Evolutionary conservation across 2,113 vertebrate species (phyloP), one percentile per base, ranked within the genome.

Genomic region (Dicerorhinus sumatrensis): DNA sequence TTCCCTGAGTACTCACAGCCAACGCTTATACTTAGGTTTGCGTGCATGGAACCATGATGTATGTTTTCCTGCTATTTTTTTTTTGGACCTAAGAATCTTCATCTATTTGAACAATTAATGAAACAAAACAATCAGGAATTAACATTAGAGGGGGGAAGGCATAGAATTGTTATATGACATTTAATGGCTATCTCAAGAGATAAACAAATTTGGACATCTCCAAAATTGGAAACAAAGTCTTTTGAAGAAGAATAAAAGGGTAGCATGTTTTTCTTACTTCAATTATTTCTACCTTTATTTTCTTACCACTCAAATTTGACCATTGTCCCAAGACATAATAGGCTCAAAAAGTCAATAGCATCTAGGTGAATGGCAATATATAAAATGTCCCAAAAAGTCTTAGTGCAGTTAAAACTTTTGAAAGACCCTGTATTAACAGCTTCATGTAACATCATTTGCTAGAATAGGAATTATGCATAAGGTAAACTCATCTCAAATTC

Each of bases 11-110:
- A 77, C 31, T 79, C n/a, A 62, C 3, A 72, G 62, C 13, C 92
- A 90, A 56, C n/a, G 89, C 16, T 91, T 95, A 96, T 80, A 93
- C 97, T 97, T 94, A 95, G 94, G 56, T 95, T 25, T 85, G 31
- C 0, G 1, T 88, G 39, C 31, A 54, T 36, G 14, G n/a, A 86
- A 79, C 67, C 39, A 63, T 23, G 9, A 96, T 76, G 12, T 46
- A 29, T 92, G 31, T 36, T 92, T 91, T 94, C 84, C 89, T 97
- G 72, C 60, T 67, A 18, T 91, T 56, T 16, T 69, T 46, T 76
- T 87, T 96, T 77, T 63, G 89, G 23, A 96, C 54, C n/a, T 92
- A 96, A 97, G 79, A 89, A 81, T 84, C 73, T 58, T 89, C 42
- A 77, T 85, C 16, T 90, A 56, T 76, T 81, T 93, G 79, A 95